Evolutionary conservation across 2,888 invertebrate genomes (phyloP).

Genomic region (Diaperis boleti): DNA sequence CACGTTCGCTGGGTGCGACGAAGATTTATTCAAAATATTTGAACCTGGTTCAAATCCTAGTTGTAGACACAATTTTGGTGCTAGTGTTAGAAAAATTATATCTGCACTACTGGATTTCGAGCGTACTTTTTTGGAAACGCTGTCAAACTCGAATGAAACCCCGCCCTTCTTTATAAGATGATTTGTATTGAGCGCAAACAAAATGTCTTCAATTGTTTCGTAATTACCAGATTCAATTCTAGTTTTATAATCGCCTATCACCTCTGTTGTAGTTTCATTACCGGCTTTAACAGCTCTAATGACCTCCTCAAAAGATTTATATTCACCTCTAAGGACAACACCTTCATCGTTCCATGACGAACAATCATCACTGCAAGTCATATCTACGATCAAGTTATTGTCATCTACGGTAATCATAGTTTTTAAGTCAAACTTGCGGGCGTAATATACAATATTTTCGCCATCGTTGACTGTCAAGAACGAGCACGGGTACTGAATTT

Average conservation of each 20-base stretch:
- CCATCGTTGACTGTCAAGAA: slow-evolving; percentile 1
- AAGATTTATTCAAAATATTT: slow-evolving; percentile 24
- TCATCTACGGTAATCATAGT: background rate
- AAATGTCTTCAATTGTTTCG: slow-evolving; percentile 1
- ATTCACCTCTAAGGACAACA: no score
- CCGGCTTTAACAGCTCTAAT: background rate
- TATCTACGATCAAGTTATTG: background rate
- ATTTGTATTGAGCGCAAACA: background rate
- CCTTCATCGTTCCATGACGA: no score
- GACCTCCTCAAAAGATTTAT: background rate
- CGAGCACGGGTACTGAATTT: slow-evolving; percentile 23
- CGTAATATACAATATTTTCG: slow-evolving; percentile 17
- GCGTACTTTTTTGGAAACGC: background rate
- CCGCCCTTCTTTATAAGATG: background rate
- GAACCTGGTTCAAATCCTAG: slow-evolving; percentile 18
- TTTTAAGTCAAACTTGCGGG: background rate
- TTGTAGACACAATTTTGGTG: slow-evolving; percentile 7
- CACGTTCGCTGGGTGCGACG: slow-evolving; percentile 22
- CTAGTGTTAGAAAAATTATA: background rate
- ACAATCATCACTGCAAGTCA: no score
- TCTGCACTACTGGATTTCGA: background rate
- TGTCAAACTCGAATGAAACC: background rate
- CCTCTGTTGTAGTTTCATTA: background rate
- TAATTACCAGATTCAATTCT: slow-evolving; percentile 14
- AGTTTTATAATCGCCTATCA: background rate